Conservation (phyloP, 2,797 vertebrate genomes). For the Darevskia mixta region DNA sequence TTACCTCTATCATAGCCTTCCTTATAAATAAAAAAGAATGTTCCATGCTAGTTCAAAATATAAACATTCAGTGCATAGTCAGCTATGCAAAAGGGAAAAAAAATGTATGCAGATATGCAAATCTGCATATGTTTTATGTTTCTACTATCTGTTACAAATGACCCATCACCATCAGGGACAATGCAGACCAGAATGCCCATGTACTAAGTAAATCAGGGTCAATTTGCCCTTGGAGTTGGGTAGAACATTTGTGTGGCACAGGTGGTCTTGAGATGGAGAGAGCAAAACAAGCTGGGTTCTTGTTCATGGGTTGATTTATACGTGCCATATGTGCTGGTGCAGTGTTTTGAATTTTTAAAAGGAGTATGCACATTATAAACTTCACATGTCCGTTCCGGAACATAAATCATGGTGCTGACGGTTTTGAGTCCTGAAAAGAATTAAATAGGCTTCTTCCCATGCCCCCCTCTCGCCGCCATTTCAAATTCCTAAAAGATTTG, state of each 20-base stretch:
- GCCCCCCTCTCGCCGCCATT: not conserved
- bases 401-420: not conserved
- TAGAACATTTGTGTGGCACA: not conserved
- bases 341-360: not conserved
- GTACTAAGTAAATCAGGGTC: not conserved
- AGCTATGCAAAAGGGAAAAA: not conserved
- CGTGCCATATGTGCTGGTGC: not conserved
- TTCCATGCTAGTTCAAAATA: not conserved
- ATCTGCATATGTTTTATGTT: not conserved
- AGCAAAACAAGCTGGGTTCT: not conserved
- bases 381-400: not conserved
- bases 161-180: not conserved
- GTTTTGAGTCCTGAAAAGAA: not conserved
- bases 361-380: not conserved
- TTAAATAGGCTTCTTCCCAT: not conserved
- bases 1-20: not conserved
- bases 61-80: not conserved
- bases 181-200: not conserved
- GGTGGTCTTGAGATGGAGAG: not conserved
- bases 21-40: not conserved
- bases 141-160: not conserved
- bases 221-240: not conserved
- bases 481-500: slow-evolving; percentile 5
- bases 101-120: not conserved
- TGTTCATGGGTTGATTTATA: not conserved